Evolutionary conservation across 2,888 invertebrate species (phyloP), one percentile per base, ranked within the genome.

Genomic region (Strigamia transsilvanica): DNA sequence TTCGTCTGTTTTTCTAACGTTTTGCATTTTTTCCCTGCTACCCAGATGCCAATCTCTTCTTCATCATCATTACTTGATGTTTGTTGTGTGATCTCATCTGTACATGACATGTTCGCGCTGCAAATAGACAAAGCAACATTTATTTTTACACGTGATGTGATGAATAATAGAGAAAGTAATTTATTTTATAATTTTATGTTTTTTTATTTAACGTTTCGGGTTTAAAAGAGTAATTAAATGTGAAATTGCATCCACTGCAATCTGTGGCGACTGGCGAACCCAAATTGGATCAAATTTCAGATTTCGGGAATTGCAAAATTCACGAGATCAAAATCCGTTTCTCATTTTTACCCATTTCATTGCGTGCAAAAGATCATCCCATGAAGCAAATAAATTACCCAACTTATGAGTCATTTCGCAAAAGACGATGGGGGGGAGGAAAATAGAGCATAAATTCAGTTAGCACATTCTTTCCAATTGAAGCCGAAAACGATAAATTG

Each of bases 1-100:
- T 61, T 18, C 23, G 21, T 21, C 5, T 21, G n/a, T 61, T 61
- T 61, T 61, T 21, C 61, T 4, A 18, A 4, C 61, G 61, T 23
- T 5, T 21, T 61, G 61, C 21, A 21, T 61, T 61, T 61, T 61
- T 61, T 61, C 10, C 9, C 10, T 6, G 1, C 21, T 9, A 23
- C 61, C 61, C 61, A 61, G 61, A 61, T 61, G 61, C 18, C 61
- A 61, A 61, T 61, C 18, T 51, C 51, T 61, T 61, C 61, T n/a
- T 61, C 61, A 23, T 61, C 61, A 61, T 61, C 61, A 21, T 21
- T 23, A 61, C 61, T 61, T 12, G 61, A 21, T n/a, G 61, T 61
- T 61, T 18, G 18, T 61, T 21, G 61, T 61, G 61, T 61, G 61
- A 61, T 61, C 61, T 61, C 61, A 61, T 61, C 61, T 61, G 61